Percentiles rank a stretch among this genome's conserved stretches.
These are phyloP conservation scores for Serinus canaria DNA, from an alignment of 2,113 vertebrate genomes.

Conservation along the genomic window DNA sequence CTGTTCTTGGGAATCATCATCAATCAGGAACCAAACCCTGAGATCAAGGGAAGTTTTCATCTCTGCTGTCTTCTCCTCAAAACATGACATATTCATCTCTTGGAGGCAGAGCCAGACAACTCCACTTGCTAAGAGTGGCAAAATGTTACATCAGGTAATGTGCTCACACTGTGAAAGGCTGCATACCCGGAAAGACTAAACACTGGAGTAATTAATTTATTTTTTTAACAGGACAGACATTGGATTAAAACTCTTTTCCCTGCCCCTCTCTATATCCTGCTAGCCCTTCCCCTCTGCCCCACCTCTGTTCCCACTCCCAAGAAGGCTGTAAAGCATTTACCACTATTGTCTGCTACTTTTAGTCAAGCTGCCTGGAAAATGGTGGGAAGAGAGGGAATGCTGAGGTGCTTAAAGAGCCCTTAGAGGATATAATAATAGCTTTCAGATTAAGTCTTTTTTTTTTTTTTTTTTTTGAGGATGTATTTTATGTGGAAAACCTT, in stretches of 20 bases:
- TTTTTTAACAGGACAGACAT: not conserved
- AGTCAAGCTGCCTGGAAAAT: conserved; percentile 31
- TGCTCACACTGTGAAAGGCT: not conserved
- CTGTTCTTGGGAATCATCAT: not conserved
- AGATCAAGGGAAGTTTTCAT: not conserved
- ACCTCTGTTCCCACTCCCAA: not conserved
- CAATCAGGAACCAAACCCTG: not conserved
- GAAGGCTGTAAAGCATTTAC: conserved; percentile 1
- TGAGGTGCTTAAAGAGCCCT: conserved; percentile 52
- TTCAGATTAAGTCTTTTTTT: conserved; percentile 60
- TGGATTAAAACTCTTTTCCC: not conserved
- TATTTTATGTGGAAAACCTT: conserved; percentile 76
- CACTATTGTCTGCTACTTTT: conserved; percentile 2
- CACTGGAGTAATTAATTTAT: not conserved
- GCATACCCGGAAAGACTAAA: not conserved
- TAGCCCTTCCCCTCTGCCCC: not conserved
- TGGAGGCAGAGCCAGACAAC: not conserved
- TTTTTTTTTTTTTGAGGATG: conserved; percentile 62
- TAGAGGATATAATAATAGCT: conserved; percentile 64
- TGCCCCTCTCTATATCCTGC: not conserved
- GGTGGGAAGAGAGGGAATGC: not conserved
- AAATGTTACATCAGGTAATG: not conserved
- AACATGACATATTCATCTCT: not conserved
- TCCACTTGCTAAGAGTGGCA: not conserved
- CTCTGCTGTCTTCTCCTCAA: not conserved